A percentile compares a stretch with the other conserved stretches of the same genome.
Conservation (phyloP, 1,140 invertebrate species). For the Platyscapa corneri region DNA sequence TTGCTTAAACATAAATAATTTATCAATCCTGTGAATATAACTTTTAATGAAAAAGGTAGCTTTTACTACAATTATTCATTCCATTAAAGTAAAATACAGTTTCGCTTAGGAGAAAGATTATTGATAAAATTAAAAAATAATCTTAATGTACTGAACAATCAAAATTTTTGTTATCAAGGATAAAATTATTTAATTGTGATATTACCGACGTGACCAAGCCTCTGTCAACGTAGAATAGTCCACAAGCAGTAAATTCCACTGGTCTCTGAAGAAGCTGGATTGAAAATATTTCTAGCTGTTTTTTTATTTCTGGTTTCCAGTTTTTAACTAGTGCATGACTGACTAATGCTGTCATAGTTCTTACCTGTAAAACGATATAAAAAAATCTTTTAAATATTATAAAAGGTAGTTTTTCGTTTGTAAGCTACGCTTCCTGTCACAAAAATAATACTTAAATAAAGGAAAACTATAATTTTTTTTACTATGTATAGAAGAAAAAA, state of each 20-base stretch:
- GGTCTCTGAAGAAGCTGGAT: slow-evolving; percentile 78
- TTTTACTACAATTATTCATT: neutral
- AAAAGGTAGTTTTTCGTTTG: neutral
- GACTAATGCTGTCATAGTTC: slow-evolving; percentile 64
- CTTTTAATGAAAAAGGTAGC: neutral
- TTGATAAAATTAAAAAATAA: neutral
- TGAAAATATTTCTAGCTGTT: slow-evolving; percentile 79
- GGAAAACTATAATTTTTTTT: too few relatives aligned
- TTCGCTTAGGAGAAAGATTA: neutral
- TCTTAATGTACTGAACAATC: neutral
- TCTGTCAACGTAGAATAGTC: slow-evolving; percentile 79
- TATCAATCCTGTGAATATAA: neutral
- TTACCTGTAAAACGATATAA: slow-evolving; percentile 54
- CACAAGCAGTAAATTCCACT: slow-evolving; percentile 79
- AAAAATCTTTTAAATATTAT: neutral
- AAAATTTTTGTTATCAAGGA: neutral
- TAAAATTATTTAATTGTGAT: neutral
- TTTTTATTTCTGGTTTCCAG: slow-evolving; percentile 60
- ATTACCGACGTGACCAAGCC: slow-evolving; percentile 80
- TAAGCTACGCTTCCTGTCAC: too few relatives aligned
- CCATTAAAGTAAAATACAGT: neutral
- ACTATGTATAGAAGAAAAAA: too few relatives aligned
- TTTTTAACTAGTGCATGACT: slow-evolving; percentile 64
- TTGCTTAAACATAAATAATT: neutral
- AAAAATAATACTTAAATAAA: too few relatives aligned